Conservation (phyloP, 30 jellyfish, hydroid and myxozoan species). For the Pseudorhiza aurosa region DNA sequence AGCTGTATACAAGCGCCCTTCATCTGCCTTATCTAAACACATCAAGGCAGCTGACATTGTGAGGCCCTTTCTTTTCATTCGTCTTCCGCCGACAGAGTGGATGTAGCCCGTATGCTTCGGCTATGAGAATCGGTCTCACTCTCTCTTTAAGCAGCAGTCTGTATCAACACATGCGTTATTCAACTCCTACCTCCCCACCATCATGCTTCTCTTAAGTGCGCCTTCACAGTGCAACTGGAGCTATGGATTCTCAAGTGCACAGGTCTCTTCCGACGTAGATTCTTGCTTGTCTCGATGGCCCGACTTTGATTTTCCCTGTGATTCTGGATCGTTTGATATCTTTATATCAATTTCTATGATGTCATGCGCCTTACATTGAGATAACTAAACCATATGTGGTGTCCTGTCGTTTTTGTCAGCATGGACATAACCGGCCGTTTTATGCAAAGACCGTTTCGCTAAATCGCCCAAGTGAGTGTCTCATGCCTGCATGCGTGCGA, state of each 20-base stretch:
- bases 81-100: neutral
- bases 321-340: too few relatives aligned
- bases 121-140: neutral
- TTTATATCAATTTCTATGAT: too few relatives aligned
- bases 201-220: too few relatives aligned
- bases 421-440: constrained; percentile 40
- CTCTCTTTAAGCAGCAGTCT: too few relatives aligned
- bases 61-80: neutral
- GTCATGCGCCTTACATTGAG: neutral
- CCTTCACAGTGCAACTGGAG: too few relatives aligned
- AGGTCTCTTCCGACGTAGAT: too few relatives aligned
- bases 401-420: constrained; percentile 71
- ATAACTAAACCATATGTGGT: constrained; percentile 24
- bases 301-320: too few relatives aligned
- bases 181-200: too few relatives aligned
- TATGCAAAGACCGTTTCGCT: neutral
- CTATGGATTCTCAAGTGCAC: too few relatives aligned
- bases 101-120: neutral
- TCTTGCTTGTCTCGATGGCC: too few relatives aligned
- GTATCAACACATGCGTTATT: too few relatives aligned
- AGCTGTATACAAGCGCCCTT: constrained; percentile 35
- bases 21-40: constrained; percentile 1
- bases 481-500: too few relatives aligned
- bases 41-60: neutral
- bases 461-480: neutral